A percentile compares a stretch with the other conserved stretches of the same genome.
These are phyloP conservation scores for Aspidiotus destructor DNA, from an alignment of 2,888 invertebrate species.

Conservation along the genomic window DNA sequence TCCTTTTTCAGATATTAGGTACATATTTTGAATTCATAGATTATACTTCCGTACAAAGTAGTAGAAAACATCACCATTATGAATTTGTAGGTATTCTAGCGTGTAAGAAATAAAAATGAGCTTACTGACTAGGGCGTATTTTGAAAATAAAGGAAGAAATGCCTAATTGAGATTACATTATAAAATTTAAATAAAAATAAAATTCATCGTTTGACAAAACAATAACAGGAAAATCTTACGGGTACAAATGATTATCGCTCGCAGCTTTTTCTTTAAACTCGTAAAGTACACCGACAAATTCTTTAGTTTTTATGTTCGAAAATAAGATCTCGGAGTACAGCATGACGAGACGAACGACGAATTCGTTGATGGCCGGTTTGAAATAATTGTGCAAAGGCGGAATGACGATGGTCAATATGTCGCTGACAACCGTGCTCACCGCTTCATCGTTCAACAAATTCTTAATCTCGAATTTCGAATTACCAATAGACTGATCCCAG, in stretches of 20 bases:
- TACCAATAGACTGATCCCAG: constrained; percentile 9
- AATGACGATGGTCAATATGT: constrained; percentile 12
- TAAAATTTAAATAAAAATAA: no score
- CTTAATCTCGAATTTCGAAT: constrained; percentile 5
- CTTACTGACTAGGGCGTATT: no score
- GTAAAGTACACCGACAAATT: constrained; percentile 5
- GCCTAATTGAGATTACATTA: no score
- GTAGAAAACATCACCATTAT: no score
- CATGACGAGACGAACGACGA: neutral
- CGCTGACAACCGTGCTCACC: constrained; percentile 14
- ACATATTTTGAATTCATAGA: no score
- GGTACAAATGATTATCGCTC: neutral
- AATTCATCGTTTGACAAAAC: no score
- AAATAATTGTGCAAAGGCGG: constrained; percentile 16
- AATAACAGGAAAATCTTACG: no score
- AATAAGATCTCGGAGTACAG: constrained; percentile 14
- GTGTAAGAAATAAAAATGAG: no score
- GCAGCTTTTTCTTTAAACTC: constrained; percentile 1
- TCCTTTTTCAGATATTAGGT: no score
- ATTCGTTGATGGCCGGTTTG: constrained; percentile 14
- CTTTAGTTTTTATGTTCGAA: neutral
- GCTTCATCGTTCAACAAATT: constrained; percentile 15
- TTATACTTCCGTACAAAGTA: no score
- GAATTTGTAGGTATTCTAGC: no score
- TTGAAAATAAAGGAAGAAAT: no score